Evolutionary conservation across 2,888 invertebrate species (phyloP).

Genomic region (Watsonalla cultraria): DNA sequence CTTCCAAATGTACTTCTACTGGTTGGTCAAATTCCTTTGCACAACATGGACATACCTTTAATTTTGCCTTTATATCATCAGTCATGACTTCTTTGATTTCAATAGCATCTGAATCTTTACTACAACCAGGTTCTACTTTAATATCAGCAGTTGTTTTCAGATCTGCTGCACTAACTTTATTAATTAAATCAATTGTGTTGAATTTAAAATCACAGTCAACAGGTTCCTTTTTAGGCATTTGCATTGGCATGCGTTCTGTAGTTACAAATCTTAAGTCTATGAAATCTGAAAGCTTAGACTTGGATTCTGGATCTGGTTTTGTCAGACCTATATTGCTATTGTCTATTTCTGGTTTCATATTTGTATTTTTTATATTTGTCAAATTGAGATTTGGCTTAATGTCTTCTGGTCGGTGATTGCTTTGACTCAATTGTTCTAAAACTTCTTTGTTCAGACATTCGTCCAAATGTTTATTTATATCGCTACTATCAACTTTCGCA

Average conservation of each 20-base stretch:
- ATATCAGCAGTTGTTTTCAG: no score
- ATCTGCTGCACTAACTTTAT: background rate
- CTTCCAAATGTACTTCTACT: constrained; percentile 69
- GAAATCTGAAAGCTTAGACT: constrained; percentile 1
- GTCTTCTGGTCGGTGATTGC: constrained; percentile 8
- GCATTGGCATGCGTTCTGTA: background rate
- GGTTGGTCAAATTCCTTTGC: constrained; percentile 40
- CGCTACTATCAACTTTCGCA: constrained; percentile 34
- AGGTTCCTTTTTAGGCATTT: background rate
- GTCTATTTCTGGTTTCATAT: no score
- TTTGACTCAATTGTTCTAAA: constrained; percentile 39
- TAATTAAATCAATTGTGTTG: background rate
- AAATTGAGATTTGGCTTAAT: background rate
- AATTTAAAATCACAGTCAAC: background rate
- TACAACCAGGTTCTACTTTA: background rate
- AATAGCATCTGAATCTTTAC: constrained; percentile 2
- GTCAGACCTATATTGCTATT: no score
- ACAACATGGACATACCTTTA: constrained; percentile 63
- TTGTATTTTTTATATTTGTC: no score
- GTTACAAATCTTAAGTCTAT: constrained; percentile 2
- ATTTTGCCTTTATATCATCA: constrained; percentile 17
- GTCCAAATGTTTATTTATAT: constrained; percentile 68
- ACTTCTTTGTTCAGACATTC: constrained; percentile 65
- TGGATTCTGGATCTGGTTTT: no score
- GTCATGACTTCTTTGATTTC: constrained; percentile 21